phyloP scores from a whole-genome alignment of 1,140 invertebrate species.

The Calliopsis andreniformis region DNA sequence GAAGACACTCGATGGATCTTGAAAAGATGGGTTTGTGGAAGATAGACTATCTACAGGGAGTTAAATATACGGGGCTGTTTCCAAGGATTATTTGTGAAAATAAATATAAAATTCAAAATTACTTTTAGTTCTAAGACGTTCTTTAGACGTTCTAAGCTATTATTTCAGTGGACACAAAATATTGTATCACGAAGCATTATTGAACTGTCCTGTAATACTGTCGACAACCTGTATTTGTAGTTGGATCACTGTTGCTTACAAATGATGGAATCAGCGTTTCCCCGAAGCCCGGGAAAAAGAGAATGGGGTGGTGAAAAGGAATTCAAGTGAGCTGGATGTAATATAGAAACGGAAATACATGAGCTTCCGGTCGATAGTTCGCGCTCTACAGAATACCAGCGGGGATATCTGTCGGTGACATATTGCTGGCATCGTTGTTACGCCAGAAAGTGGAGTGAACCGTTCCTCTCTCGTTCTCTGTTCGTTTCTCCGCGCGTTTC shows the following conservation, averaged over 20 bases:
- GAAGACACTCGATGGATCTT: neutral
- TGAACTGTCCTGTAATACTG: too few relatives aligned
- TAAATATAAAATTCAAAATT: too few relatives aligned
- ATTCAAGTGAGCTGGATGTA: slow-evolving; percentile 34
- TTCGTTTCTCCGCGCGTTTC: slow-evolving; percentile 13
- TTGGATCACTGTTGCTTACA: too few relatives aligned
- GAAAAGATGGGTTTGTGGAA: too few relatives aligned
- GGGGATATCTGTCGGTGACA: slow-evolving; percentile 75
- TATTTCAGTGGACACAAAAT: too few relatives aligned
- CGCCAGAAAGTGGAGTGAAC: slow-evolving; percentile 66
- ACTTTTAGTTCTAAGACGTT: too few relatives aligned
- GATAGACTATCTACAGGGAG: too few relatives aligned
- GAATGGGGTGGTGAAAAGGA: slow-evolving; percentile 33
- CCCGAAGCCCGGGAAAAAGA: neutral
- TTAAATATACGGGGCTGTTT: too few relatives aligned
- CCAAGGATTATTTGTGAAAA: too few relatives aligned
- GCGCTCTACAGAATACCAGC: slow-evolving; percentile 58
- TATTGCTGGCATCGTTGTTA: slow-evolving; percentile 75
- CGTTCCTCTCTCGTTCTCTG: slow-evolving; percentile 39
- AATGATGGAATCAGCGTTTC: slow-evolving; percentile 8
- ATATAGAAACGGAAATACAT: slow-evolving; percentile 64
- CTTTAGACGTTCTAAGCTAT: too few relatives aligned
- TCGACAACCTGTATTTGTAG: too few relatives aligned
- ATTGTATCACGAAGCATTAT: too few relatives aligned
- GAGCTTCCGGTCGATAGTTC: slow-evolving; percentile 69